Base-by-base conservation (phyloP, 23 tunicate species). In the Trididemnum nubilum region DNA sequence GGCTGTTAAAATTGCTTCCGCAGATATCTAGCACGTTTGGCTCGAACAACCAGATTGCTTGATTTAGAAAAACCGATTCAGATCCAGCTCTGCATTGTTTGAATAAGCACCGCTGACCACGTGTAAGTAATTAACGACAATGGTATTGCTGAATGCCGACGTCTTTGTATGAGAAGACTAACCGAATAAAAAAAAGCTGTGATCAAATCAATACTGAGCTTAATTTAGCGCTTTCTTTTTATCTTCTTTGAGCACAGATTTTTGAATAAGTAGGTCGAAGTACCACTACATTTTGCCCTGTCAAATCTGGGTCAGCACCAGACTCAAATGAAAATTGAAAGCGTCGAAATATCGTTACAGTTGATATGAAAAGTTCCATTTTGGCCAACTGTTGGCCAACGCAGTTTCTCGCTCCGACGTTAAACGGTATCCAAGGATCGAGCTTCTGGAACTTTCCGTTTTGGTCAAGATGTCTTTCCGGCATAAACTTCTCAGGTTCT, bases 341-440 rank as follows among this genome's bases (percentile, higher is more conserved):
- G 34, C 78, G 77, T 23, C 58, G 93, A 24, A 88, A 65, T 3
- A 88, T 36, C 38, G 79, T n/a, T 2, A 76, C 87, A 4, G 81
- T 33, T 22, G 75, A n/a, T 12, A 82, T 40, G 44, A 85, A 80
- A 22, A 90, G 64, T 65, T 90, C 90, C 86, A 90, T 85, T 25
- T 85, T 80, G 12, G 96, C 96, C 51, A 90, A 77, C 32, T 79
- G 89, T 63, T 44, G 60, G 2, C 96, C 96, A 0, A 85, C 51
- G 34, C 96, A 90, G 36, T 74, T 75, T 4, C 96, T 80, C 0
- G 80, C 58, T 33, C 96, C 96, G 3, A 85, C 78, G 19, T 73
- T 69, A 51, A 90, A 90, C 2, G 72, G 86, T 2, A 85, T 72
- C 38, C 35, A 35, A 34, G 73, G 31, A 32, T 80, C 70, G 0